phyloP scores from a whole-genome alignment of 2,113 vertebrate genomes.

The Melanostigma gelatinosum region DNA sequence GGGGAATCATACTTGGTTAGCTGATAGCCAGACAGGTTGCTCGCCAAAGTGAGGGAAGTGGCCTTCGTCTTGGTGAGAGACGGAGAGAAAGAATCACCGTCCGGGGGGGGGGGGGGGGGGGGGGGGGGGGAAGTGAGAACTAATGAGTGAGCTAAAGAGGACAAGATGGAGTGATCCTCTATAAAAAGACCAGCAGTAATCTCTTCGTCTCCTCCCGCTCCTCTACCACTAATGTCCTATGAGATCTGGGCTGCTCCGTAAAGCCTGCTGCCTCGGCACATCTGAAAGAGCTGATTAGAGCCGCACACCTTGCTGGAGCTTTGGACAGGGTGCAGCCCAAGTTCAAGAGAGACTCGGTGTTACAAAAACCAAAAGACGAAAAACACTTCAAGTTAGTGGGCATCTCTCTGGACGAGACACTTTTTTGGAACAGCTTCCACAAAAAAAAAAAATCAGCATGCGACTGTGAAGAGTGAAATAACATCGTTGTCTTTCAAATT shows the following conservation, averaged over 20 bases:
- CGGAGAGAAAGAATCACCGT: conserved; percentile 52
- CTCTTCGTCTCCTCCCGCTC: conserved; percentile 60
- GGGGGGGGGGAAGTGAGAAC: conserved; percentile 30
- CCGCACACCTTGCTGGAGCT: conserved; percentile 65
- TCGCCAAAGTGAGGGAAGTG: conserved; percentile 48
- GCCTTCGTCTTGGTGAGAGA: conserved; percentile 52
- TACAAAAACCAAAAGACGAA: conserved; percentile 36
- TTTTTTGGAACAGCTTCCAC: conserved; percentile 11
- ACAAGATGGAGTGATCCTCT: conserved; percentile 80
- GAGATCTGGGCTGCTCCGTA: conserved; percentile 67
- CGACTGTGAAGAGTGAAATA: conserved; percentile 12
- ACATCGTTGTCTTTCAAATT: conserved; percentile 42
- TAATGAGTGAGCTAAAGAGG: conserved; percentile 80
- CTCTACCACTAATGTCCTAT: conserved; percentile 68
- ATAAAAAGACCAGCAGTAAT: conserved; percentile 78
- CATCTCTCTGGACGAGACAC: conserved; percentile 5
- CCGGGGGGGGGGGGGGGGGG: not conserved
- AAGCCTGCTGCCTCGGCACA: conserved; percentile 61
- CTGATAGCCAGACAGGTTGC: conserved; percentile 35
- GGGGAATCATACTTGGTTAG: conserved; percentile 54
- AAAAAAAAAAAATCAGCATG: not conserved
- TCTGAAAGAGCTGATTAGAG: conserved; percentile 71
- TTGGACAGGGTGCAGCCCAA: conserved; percentile 51
- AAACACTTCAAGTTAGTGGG: conserved; percentile 9
- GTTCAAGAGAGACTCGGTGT: conserved; percentile 57